A percentile compares a stretch with the other conserved stretches of the same genome.
These are phyloP conservation scores for Eucidaris tribuloides DNA, from an alignment of 35 echinoderm and acorn worm species.

Conservation along the genomic window DNA sequence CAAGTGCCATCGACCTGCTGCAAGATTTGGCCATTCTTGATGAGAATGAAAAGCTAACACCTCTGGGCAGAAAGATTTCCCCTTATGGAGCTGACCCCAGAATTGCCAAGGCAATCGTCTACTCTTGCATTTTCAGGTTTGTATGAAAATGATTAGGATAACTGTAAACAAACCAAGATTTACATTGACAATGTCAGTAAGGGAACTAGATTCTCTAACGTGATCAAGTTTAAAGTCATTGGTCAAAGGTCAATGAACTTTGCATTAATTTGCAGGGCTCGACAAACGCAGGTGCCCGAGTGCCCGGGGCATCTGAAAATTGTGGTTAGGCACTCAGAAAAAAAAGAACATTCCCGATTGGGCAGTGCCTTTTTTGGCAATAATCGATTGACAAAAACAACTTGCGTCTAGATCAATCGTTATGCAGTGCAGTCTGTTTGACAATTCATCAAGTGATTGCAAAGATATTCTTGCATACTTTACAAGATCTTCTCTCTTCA, in stretches of 20 bases:
- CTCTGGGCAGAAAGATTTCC: slow-evolving; percentile 77
- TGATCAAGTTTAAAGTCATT: background rate
- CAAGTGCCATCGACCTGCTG: slow-evolving; percentile 55
- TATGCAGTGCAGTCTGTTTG: background rate
- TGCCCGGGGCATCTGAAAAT: too few species aligned
- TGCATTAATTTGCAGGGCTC: too few species aligned
- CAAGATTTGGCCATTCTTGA: slow-evolving; percentile 77
- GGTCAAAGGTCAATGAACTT: too few species aligned
- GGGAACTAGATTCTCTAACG: background rate
- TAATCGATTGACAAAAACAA: too few species aligned
- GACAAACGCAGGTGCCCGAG: too few species aligned
- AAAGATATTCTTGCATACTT: too few species aligned
- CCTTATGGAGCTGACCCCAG: slow-evolving; percentile 58
- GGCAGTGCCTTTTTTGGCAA: too few species aligned
- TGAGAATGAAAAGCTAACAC: slow-evolving; percentile 67
- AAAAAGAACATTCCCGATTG: background rate
- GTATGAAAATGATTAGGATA: background rate
- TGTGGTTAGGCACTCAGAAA: too few species aligned
- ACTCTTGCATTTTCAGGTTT: slow-evolving; percentile 73
- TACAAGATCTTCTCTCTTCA: too few species aligned
- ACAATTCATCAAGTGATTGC: too few species aligned
- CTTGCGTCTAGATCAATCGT: too few species aligned
- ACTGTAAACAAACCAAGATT: background rate
- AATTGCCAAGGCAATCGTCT: slow-evolving; percentile 84
- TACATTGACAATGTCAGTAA: background rate